Evolutionary conservation across 2,888 invertebrate species (phyloP).

Genomic region (Periphyllus acericola): DNA sequence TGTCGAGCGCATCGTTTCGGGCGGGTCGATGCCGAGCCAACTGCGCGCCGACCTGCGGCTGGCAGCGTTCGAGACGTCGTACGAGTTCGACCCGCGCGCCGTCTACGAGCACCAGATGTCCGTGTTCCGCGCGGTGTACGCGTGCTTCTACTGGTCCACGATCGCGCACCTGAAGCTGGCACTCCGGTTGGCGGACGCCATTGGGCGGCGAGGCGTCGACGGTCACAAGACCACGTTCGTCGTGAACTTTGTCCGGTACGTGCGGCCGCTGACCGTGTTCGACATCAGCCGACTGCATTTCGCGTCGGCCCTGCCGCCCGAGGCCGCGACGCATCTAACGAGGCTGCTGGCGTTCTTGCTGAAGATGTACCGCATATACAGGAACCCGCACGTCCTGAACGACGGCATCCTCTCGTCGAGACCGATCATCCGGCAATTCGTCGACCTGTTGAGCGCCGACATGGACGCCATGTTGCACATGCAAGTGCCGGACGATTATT

Average conservation of each 20-base stretch:
- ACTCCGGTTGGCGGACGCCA: background rate
- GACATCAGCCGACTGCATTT: background rate
- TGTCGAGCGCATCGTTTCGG: background rate
- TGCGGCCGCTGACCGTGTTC: background rate
- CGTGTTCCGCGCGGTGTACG: background rate
- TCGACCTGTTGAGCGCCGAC: background rate
- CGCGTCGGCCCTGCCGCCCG: background rate
- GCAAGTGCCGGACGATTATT: background rate
- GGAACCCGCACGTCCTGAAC: background rate
- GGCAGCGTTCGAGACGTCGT: background rate
- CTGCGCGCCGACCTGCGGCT: background rate
- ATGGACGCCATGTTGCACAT: background rate
- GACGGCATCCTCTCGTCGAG: background rate
- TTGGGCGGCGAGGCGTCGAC: background rate
- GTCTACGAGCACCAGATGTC: background rate
- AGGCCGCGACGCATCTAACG: background rate
- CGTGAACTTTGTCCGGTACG: background rate
- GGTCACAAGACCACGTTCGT: background rate
- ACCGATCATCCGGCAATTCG: background rate
- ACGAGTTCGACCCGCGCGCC: constrained; percentile 22
- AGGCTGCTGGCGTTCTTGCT: background rate
- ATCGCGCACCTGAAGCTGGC: constrained; percentile 28
- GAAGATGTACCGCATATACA: background rate
- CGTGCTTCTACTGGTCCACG: constrained; percentile 33
- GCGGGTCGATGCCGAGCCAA: background rate